These are phyloP conservation scores for Mimas tiliae DNA, from an alignment of 2,888 invertebrate genomes.

Conservation along the genomic window DNA sequence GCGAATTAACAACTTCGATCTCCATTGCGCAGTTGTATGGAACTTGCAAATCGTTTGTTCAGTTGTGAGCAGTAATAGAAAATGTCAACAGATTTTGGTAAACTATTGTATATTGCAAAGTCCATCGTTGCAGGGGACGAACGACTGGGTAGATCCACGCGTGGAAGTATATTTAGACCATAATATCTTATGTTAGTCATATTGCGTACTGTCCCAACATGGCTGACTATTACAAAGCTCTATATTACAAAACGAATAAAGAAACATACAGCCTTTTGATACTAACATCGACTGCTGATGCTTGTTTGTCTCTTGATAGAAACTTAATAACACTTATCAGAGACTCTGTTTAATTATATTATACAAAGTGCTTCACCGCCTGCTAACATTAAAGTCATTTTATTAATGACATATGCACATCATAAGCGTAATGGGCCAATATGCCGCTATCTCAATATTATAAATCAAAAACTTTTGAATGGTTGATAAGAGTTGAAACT, in stretches of 20 bases:
- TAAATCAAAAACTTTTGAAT: conserved; percentile 18
- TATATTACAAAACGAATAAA: not conserved
- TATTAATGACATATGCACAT: conserved; percentile 20
- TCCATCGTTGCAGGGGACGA: conserved; percentile 55
- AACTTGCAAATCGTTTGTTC: not conserved
- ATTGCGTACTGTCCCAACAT: conserved; percentile 36
- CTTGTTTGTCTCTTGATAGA: conserved; percentile 23
- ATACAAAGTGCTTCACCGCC: conserved; percentile 7
- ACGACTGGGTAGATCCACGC: conserved; percentile 60
- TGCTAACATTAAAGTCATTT: conserved; percentile 17
- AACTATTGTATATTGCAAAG: conserved; percentile 35
- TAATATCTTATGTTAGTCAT: conserved; percentile 72
- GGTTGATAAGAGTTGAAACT: not conserved
- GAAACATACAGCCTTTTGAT: conserved; percentile 6
- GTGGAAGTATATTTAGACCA: conserved; percentile 68
- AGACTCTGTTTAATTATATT: conserved; percentile 16
- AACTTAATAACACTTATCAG: conserved; percentile 8
- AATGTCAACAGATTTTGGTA: conserved; percentile 20
- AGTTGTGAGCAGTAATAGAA: conserved; percentile 34
- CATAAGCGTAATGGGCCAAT: conserved; percentile 3
- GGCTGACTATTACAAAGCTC: conserved; percentile 5
- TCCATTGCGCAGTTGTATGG: conserved; percentile 10
- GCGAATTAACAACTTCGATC: not conserved
- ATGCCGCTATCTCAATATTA: conserved; percentile 16
- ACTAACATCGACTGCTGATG: not conserved